A percentile compares a stretch with the other conserved stretches of the same genome.
These are phyloP conservation scores for Gymnogyps californianus DNA, from an alignment of 2,113 vertebrate species.

Conservation along the genomic window DNA sequence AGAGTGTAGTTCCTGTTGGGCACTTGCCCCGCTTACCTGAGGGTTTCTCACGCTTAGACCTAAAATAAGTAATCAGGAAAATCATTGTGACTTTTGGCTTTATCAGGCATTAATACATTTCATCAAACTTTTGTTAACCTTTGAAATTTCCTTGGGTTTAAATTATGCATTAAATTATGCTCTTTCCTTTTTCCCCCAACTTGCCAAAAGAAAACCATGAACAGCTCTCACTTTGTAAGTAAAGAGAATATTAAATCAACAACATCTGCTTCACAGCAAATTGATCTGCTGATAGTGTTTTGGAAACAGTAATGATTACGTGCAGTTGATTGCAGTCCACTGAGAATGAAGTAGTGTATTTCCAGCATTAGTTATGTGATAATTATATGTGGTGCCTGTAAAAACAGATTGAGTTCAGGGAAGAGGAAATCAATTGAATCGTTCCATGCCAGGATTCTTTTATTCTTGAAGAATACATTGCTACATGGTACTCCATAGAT, in stretches of 20 bases:
- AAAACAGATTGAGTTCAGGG: neutral
- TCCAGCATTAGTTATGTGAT: neutral
- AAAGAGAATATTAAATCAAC: neutral
- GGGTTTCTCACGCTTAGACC: neutral
- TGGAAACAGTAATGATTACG: neutral
- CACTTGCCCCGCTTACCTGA: neutral
- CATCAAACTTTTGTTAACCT: neutral
- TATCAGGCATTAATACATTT: neutral
- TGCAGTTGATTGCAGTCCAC: neutral
- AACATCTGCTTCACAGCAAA: conserved; percentile 14
- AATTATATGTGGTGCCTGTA: neutral
- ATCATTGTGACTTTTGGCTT: neutral
- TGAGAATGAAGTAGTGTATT: neutral
- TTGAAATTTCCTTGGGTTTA: neutral
- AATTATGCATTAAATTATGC: neutral
- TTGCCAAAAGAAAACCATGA: neutral
- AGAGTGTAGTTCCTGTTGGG: neutral
- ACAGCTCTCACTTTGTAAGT: neutral
- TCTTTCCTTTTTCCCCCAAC: neutral
- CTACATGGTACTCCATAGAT: neutral
- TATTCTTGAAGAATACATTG: neutral
- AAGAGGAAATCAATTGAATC: neutral
- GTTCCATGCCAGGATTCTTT: neutral
- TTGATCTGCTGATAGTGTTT: neutral
- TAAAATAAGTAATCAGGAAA: neutral